Conservation (phyloP, 1,140 invertebrate species). For the Zaprionus nigranus region DNA sequence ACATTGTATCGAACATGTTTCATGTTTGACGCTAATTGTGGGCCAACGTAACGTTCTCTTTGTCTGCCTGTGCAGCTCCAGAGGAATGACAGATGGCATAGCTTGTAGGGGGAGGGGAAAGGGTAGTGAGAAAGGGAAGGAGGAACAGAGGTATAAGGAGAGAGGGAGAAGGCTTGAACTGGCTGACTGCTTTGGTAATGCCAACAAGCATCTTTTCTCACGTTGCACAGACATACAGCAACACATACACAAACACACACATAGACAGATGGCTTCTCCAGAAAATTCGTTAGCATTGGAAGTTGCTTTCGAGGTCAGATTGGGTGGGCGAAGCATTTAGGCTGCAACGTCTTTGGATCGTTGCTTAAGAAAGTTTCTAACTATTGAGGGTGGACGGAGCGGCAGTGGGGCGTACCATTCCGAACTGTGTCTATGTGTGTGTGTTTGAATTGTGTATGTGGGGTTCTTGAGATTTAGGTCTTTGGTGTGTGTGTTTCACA, state of each 20-base stretch:
- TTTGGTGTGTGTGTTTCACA: background rate
- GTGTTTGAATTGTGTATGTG: background rate
- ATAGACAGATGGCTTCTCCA: background rate
- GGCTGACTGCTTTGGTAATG: slow-evolving; percentile 59
- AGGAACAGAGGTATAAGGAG: background rate
- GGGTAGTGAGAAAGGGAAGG: background rate
- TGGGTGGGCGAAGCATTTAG: slow-evolving; percentile 33
- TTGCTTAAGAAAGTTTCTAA: slow-evolving; percentile 41
- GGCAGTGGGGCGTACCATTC: background rate
- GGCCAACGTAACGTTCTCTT: slow-evolving; percentile 42
- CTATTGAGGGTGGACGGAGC: too few species aligned
- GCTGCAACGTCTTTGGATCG: background rate
- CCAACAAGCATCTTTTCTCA: slow-evolving; percentile 57
- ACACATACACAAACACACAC: background rate
- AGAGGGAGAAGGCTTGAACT: background rate
- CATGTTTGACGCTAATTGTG: slow-evolving; percentile 31
- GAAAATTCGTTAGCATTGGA: slow-evolving; percentile 7
- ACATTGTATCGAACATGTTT: slow-evolving; percentile 67
- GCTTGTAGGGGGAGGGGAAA: background rate
- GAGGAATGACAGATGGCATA: slow-evolving; percentile 33
- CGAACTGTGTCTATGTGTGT: background rate
- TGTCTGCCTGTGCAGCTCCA: background rate
- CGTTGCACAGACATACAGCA: slow-evolving; percentile 57
- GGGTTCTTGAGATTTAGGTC: background rate
- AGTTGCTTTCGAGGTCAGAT: slow-evolving; percentile 60